These are phyloP conservation scores for Protomyctophum bolini DNA, from an alignment of 2,113 vertebrate species.

Conservation along the genomic window DNA sequence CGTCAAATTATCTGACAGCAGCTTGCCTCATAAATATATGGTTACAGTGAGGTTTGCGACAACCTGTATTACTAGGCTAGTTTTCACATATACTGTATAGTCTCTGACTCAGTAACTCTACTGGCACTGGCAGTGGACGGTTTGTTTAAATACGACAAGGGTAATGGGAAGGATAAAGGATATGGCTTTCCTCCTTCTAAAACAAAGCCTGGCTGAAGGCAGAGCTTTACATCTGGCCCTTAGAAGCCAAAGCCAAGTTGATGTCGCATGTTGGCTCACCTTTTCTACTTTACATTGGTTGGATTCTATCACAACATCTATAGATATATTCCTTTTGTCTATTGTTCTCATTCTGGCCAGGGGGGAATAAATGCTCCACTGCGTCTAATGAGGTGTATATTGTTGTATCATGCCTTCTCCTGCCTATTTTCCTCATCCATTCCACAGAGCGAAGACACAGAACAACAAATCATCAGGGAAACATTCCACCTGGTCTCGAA, in stretches of 20 bases:
- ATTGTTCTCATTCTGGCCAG: not conserved
- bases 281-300: no score
- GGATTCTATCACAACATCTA: no score
- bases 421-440: constrained; percentile 5
- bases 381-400: constrained; percentile 7
- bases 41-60: not conserved
- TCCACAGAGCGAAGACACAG: constrained; percentile 93
- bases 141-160: constrained; percentile 33
- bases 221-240: no score
- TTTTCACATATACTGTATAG: constrained; percentile 13
- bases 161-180: not conserved
- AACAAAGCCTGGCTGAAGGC: not conserved
- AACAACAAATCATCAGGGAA: constrained; percentile 99
- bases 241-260: no score
- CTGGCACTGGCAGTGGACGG: not conserved
- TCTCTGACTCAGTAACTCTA: constrained; percentile 9
- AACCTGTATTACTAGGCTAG: not conserved
- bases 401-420: not conserved
- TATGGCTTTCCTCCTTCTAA: not conserved
- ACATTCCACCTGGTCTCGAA: constrained; percentile 98
- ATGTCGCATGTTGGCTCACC: no score
- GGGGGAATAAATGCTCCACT: constrained; percentile 15
- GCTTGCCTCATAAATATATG: not conserved
- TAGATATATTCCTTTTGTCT: no score
- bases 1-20: not conserved